Evolutionary conservation across 1,140 invertebrate species (phyloP), one percentile per base, ranked within the genome.

Genomic region (Lycorma delicatula): DNA sequence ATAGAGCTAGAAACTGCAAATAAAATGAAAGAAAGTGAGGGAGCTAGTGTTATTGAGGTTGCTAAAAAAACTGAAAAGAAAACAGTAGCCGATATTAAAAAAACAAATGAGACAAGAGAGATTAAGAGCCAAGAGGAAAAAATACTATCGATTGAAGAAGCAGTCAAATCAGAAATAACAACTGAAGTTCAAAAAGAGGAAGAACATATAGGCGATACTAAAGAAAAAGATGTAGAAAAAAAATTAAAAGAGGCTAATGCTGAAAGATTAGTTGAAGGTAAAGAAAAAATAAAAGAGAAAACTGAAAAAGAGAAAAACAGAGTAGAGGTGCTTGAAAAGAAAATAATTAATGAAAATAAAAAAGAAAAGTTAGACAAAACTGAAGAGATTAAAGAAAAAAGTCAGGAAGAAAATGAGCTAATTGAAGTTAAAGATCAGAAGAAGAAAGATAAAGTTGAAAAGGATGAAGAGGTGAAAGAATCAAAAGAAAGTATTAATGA

Each of bases 171-270:
- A 16, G 41, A 11, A 44, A 13, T 22, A 3, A 22, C 3, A 44
- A 44, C 41, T 44, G 23, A 44, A 22, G 41, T 44, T 16, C 16
- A 44, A 62, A 63, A 56, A 66, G 55, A 60, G 60, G 16, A 56
- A 60, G 52, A 38, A 54, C 52, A 53, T 62, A 57, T 38, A 61
- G 54, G 31, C 38, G 25, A 56, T 36, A 36, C 50, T 62, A 54
- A 57, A 59, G 18, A 29, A 22, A 36, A 26, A 54, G 59, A 41
- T 16, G 25, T 59, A 58, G 27, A 38, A 51, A 54, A 60, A 54
- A 46, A 52, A 22, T 28, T n/a, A 22, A 50, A 50, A 31, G 58
- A 53, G 57, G 27, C 25, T 26, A 28, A 1, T 6, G 22, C 48
- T 25, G 48, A 46, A 50, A 47, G 47, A 29, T 22, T 46, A 20